Percentiles rank a stretch among this genome's conserved stretches.
These are phyloP conservation scores for Poeciliopsis turrubarensis DNA, from an alignment of 2,113 vertebrate genomes.

Conservation along the genomic window DNA sequence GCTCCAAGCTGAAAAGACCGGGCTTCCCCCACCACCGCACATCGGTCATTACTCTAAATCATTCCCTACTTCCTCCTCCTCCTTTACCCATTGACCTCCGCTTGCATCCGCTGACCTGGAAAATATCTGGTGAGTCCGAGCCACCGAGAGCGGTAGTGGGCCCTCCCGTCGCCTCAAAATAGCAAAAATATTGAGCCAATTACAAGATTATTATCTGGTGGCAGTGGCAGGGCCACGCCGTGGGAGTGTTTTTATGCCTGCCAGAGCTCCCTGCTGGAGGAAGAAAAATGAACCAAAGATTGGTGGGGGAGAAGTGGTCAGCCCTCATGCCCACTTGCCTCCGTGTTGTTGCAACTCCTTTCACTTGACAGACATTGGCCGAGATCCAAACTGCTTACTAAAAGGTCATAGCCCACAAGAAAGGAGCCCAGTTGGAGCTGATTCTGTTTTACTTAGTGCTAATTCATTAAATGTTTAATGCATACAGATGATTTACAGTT, in stretches of 20 bases:
- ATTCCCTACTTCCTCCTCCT: constrained; percentile 23
- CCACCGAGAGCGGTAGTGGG: constrained; percentile 43
- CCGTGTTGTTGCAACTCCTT: constrained; percentile 51
- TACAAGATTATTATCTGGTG: constrained; percentile 81
- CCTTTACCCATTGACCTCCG: constrained; percentile 65
- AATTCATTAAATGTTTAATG: constrained; percentile 40
- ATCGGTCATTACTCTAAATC: constrained; percentile 69
- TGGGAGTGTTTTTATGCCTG: constrained; percentile 71
- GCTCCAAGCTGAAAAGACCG: constrained; percentile 36
- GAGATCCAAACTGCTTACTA: constrained; percentile 21
- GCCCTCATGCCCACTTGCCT: constrained; percentile 58
- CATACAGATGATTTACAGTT: constrained; percentile 23
- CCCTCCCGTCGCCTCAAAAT: constrained; percentile 54
- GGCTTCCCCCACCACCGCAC: constrained; percentile 46
- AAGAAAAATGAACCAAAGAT: constrained; percentile 71
- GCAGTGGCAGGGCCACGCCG: constrained; percentile 58
- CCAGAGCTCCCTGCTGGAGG: constrained; percentile 58
- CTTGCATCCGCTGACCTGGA: constrained; percentile 73
- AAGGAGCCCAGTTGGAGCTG: constrained; percentile 31
- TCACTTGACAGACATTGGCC: constrained; percentile 59
- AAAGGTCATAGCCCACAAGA: constrained; percentile 37
- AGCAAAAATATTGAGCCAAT: constrained; percentile 83
- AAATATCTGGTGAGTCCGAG: constrained; percentile 69
- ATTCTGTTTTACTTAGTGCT: constrained; percentile 31
- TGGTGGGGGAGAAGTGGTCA: constrained; percentile 46